Evolutionary conservation across 2,797 vertebrate genomes (phyloP), one percentile per base, ranked within the genome.

Genomic region (Brachyalestes nurse): DNA sequence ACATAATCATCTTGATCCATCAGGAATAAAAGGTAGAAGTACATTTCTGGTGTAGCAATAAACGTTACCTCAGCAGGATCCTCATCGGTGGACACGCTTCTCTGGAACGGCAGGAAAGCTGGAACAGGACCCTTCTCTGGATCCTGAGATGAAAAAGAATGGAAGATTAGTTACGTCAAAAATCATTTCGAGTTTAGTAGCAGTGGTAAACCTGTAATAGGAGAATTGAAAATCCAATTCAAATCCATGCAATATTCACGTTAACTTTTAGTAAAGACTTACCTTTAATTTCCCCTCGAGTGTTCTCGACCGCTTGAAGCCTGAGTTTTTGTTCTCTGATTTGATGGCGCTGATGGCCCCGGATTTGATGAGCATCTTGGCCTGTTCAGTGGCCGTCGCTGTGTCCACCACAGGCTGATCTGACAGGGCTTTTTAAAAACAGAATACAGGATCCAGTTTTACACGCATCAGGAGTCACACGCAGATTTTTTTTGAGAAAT

Each of bases 281-380:
- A 97, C 97, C 93, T 98, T 98, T 19, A 97, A 92, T 88, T 98
- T 98, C 28, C 96, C 96, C 89, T 98, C 97, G 66, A 97, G 91
- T 49, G 95, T 97, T 42, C 97, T 93, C 17, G 97, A 98, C 5
- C 97, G 95, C 86, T 98, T 98, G 88, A 98, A 98, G 19, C 97
- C 97, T 0, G 96, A 98, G 90, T 97, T 98, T 89, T 98, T 98
- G 90, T 95, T 98, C 84, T 98, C 97, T 0, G 96, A 97, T 83
- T 97, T 98, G 88, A 98, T 98, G 82, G 97, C 97, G 23, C 97
- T 98, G 88, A 98, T 98, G 57, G 97, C 97, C 5, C 97, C 97
- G 0, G 96, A 95, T 86, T 98, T 98, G 85, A 98, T 96, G 78
- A 97, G 93, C 95, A 96, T 97, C 89, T 98, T 98, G 2, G 97